Base-by-base conservation (phyloP, 2,888 invertebrate species). In the Phalangium opilio region DNA sequence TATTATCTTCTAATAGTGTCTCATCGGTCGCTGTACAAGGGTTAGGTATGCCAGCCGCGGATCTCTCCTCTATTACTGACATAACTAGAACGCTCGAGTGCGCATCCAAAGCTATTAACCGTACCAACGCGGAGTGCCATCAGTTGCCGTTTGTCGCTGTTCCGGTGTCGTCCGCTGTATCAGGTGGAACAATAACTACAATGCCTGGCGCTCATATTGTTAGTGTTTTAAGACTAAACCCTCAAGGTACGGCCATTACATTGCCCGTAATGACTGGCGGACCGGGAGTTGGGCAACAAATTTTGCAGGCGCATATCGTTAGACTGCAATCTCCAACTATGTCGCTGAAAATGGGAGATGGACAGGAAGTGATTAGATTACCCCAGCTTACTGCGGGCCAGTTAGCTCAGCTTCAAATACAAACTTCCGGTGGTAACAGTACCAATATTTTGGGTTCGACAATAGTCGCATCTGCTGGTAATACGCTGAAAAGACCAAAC, bases 61-160 rank as follows among this genome's bases (percentile, higher is more conserved):
- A 53, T 34, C 38, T 53, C 34, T 53, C 52, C 18, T 53, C 52
- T 33, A 50, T 53, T 34, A 44, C 52, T 14, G 52, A 53, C 44
- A 53, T 53, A 36, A 41, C 52, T 27, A 38, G 50, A 18, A 53
- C 52, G 33, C 44, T 53, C 41, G 52, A 53, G 41, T 50, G 50
- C 47, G 52, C 52, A 35, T 53, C 52, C 15, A 46, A 53, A 45
- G 50, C 50, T 40, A 50, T 53, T 42, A 50, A 50, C 14, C 41
- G 45, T 43, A 53, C 52, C 44, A 53, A 53, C 48, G 45, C 45
- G 17, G 52, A 53, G 43, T 53, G 50, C 32, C 47, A 48, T 42
- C 38, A 38, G 18, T 14, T 17, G 38, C 38, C 38, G 15, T 15
- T 38, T 8, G 27, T 27, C 4, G 27, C 27, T 8, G 27, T 27